Evolutionary conservation across 2,888 invertebrate species (phyloP).

Genomic region (Caenorhabditis sp.): DNA sequence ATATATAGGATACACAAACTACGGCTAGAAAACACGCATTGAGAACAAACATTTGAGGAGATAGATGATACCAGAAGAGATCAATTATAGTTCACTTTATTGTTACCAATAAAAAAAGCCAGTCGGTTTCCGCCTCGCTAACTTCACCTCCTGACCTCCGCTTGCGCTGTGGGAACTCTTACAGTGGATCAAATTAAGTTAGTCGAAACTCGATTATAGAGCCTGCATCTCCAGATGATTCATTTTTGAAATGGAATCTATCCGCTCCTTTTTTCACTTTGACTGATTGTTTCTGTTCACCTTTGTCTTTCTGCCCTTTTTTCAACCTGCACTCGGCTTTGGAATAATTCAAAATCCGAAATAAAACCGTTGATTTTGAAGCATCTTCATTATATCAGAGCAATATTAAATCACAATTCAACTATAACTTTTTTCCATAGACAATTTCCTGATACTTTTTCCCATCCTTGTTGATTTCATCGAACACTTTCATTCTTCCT

Average conservation of each 20-base stretch:
- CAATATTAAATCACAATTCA: not conserved
- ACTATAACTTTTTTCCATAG: conserved; percentile 24
- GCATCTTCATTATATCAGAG: not conserved
- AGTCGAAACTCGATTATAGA: too few relatives aligned
- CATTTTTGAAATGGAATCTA: too few relatives aligned
- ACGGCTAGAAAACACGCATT: not conserved
- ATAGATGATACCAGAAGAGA: not conserved
- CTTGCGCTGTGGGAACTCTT: too few relatives aligned
- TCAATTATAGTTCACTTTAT: too few relatives aligned
- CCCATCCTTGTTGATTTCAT: conserved; percentile 12
- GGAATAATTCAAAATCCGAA: conserved; percentile 2
- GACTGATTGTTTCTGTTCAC: too few relatives aligned
- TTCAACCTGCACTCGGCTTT: not conserved
- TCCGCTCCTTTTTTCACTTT: too few relatives aligned
- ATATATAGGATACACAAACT: conserved; percentile 17
- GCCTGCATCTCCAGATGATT: too few relatives aligned
- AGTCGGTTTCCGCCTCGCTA: too few relatives aligned
- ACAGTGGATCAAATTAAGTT: too few relatives aligned
- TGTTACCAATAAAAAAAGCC: too few relatives aligned
- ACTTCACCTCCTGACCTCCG: too few relatives aligned
- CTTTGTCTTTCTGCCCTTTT: conserved; percentile 21
- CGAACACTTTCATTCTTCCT: conserved; percentile 28
- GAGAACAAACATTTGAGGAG: not conserved
- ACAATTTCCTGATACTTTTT: conserved; percentile 41
- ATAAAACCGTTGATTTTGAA: conserved; percentile 4